A percentile compares a stretch with the other conserved stretches of the same genome.
Conservation (phyloP, 1,140 invertebrate species). For the Brevipalpus yothersi region DNA sequence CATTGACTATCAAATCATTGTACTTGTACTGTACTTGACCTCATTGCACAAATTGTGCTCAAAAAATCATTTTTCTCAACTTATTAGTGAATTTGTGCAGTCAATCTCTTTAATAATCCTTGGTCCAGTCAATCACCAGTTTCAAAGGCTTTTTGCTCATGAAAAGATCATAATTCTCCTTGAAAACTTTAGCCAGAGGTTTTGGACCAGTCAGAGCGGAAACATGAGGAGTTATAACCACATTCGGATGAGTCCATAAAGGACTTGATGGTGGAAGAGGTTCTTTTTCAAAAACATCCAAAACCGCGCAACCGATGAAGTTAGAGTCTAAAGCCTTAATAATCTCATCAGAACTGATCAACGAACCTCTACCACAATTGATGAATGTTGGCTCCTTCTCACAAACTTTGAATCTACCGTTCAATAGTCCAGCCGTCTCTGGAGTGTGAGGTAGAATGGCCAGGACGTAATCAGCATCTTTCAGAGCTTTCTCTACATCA, state of each 20-base stretch:
- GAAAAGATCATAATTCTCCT: slow-evolving; percentile 19
- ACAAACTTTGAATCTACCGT: slow-evolving; percentile 12
- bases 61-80: too few relatives aligned
- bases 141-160: not conserved
- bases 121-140: slow-evolving; percentile 1
- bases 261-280: slow-evolving; percentile 25
- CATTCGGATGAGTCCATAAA: slow-evolving; percentile 27
- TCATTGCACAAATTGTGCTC: too few relatives aligned
- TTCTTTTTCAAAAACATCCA: slow-evolving; percentile 32
- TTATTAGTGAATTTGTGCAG: too few relatives aligned
- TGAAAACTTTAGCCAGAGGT: slow-evolving; percentile 22
- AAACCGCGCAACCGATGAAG: slow-evolving; percentile 29
- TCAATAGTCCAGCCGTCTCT: slow-evolving; percentile 25
- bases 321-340: slow-evolving; percentile 26
- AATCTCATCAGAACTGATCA: slow-evolving; percentile 27
- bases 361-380: slow-evolving; percentile 30
- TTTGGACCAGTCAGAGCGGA: slow-evolving; percentile 21
- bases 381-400: slow-evolving; percentile 23
- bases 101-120: slow-evolving; percentile 1
- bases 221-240: slow-evolving; percentile 31
- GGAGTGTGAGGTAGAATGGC: slow-evolving; percentile 28
- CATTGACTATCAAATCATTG: too few relatives aligned
- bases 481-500: slow-evolving; percentile 21
- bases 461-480: slow-evolving; percentile 29
- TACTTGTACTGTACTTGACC: too few relatives aligned